Base-by-base conservation (phyloP, 35 echinoderm and acorn worm genomes). In the Patiria miniata region DNA sequence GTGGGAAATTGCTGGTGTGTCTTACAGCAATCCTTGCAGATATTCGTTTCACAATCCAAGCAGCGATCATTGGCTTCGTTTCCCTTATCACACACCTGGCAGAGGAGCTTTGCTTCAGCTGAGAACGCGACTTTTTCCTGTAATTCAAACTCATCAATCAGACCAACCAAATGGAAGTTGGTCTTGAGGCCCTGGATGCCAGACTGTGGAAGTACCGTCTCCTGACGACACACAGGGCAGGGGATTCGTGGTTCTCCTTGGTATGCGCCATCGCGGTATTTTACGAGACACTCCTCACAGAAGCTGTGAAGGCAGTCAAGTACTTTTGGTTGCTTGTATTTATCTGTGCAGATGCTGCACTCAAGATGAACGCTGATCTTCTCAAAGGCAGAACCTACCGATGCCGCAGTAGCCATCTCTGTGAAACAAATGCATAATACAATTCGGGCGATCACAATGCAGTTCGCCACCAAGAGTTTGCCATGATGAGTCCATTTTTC, bases 281-380 rank as follows among this genome's bases (percentile, higher is more conserved):
- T 83, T 52, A 83, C 58, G 40, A 93, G 39, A 55, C 91, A 93
- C 8, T 81, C 54, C 37, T 57, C 37, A 78, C 91, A 93, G 40
- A 93, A 87, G 16, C 76, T 87, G 73, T 93, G 91, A 5, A 92
- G 53, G 61, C 90, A 92, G 1, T 73, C 50, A 2, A 92, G 40
- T 37, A 92, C 86, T 33, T 77, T 61, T 5, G 90, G 90, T 21
- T 81, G 60, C 19, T 29, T 29, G 78, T 53, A 85, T 5, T 76
- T 40, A 18, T 87, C 84, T 33, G 47, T 30, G 58, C 79, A 87
- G 36, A 93, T 87, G 6, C 39, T 2, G 40, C 91, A 93, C 34
- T 87, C 78, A 19, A 87, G 44, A 39, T 87, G 87, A 37, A n/a
- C n/a, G n/a, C n/a, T n/a, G n/a, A n/a, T n/a, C 42, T 47, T 47